Base-by-base conservation (phyloP, 2,888 invertebrate genomes). In the Drosophila colorata region DNA sequence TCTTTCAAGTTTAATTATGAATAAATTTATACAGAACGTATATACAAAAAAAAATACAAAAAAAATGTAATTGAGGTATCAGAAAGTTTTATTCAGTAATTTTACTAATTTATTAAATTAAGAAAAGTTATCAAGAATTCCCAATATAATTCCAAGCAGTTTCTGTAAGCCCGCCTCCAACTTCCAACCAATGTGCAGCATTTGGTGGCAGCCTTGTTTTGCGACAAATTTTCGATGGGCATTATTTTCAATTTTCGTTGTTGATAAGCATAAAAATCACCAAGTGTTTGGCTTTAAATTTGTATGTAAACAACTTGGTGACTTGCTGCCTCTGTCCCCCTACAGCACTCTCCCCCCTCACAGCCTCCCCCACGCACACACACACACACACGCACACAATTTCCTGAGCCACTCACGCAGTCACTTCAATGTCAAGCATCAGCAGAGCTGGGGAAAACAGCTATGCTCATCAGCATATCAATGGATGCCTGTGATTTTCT, bases 381-480 rank as follows among this genome's bases (percentile, higher is more conserved):
- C 18, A 33, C 23, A 13, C n/a, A 14, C 43, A 51, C 25, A 16
- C 40, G 20, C 43, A 14, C 11, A 31, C 57, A 63, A 59, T 52
- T 47, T 64, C 58, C 65, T 52, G 69, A 64, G 56, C 84, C 80
- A 78, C 74, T 84, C 72, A 72, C 55, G 70, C 80, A 82, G 69
- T 78, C 82, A 83, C 78, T 82, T 86, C 68, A 82, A 82, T 82
- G 84, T 82, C 87, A 83, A 70, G 80, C 74, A 60, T 69, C 80
- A 82, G 77, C 77, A 66, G 64, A 68, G 69, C 55, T 57, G 51
- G 25, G 41, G 43, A 58, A 68, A 58, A 51, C 73, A 75, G 77
- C 74, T 68, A 37, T 56, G 47, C 81, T 84, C 85, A 84, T 84
- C 83, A 84, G 79, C 83, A 84, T 84, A 87, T 84, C 87, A 87